Percentiles rank a stretch among this genome's conserved stretches.
Conservation (phyloP, 2,888 invertebrate genomes). For the Caenorhabditis imperialis region DNA sequence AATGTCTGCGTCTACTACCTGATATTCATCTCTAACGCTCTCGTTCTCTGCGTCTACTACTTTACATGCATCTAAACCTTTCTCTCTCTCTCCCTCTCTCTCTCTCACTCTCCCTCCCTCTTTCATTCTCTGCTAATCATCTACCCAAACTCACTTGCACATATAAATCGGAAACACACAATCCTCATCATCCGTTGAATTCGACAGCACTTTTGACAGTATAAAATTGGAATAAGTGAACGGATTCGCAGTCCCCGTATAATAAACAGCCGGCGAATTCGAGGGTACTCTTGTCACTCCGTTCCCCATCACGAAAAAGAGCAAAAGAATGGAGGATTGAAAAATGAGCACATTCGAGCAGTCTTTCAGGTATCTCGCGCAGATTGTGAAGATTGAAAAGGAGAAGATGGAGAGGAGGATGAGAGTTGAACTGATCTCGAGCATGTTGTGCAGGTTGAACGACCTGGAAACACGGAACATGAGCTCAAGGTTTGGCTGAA, state of each 20-base stretch:
- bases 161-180: slow-evolving; percentile 31
- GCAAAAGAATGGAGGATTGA: slow-evolving; percentile 12
- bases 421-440: slow-evolving; percentile 19
- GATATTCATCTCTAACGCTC: no score
- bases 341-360: slow-evolving; percentile 28
- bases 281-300: slow-evolving; percentile 24
- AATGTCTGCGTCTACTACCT: no score
- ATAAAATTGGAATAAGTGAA: slow-evolving; percentile 48
- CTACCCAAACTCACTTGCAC: slow-evolving; percentile 31
- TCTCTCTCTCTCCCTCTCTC: no score
- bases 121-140: background rate
- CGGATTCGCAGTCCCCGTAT: slow-evolving; percentile 28
- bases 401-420: slow-evolving; percentile 29
- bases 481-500: background rate
- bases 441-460: slow-evolving; percentile 17
- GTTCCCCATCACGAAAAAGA: slow-evolving; percentile 30
- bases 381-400: slow-evolving; percentile 36
- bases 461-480: slow-evolving; percentile 27
- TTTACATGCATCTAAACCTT: no score
- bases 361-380: slow-evolving; percentile 38
- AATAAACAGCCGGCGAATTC: slow-evolving; percentile 15
- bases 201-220: slow-evolving; percentile 22
- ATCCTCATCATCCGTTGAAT: slow-evolving; percentile 15
- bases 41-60: no score
- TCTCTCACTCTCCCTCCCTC: background rate